A percentile compares a stretch with the other conserved stretches of the same genome.
These are phyloP conservation scores for Drosophila formosana DNA, from an alignment of 2,888 invertebrate genomes.

Conservation along the genomic window DNA sequence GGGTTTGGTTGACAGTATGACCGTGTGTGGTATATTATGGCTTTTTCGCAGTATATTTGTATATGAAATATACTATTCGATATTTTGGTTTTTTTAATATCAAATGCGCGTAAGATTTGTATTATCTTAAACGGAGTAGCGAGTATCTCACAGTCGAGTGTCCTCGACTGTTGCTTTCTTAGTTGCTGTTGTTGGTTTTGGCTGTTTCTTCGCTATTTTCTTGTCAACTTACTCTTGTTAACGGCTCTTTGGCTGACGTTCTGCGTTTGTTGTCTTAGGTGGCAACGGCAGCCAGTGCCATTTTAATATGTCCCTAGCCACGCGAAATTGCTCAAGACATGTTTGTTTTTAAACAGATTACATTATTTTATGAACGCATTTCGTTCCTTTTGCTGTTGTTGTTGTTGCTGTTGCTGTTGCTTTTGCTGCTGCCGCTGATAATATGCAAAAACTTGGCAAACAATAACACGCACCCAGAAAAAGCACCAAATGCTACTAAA, in stretches of 20 bases:
- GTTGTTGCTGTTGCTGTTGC: constrained; percentile 7
- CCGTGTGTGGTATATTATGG: too few relatives aligned
- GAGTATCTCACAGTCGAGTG: too few relatives aligned
- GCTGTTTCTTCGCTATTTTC: constrained; percentile 54
- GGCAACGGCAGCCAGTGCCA: constrained; percentile 54
- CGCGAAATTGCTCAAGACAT: constrained; percentile 81
- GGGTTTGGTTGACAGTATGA: too few relatives aligned
- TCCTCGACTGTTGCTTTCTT: background rate
- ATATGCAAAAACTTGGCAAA: constrained; percentile 81
- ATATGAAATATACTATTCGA: too few relatives aligned
- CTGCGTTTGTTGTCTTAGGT: constrained; percentile 68
- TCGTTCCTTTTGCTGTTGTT: constrained; percentile 40
- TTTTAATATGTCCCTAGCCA: constrained; percentile 79
- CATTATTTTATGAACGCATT: constrained; percentile 80
- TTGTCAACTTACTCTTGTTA: constrained; percentile 74
- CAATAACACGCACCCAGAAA: constrained; percentile 77
- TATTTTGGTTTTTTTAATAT: too few relatives aligned
- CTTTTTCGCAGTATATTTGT: too few relatives aligned
- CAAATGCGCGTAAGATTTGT: too few relatives aligned
- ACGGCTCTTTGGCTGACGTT: constrained; percentile 70
- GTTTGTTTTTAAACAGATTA: constrained; percentile 79
- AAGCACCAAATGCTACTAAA: constrained; percentile 70
- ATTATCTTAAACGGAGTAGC: too few relatives aligned
- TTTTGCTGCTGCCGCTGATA: constrained; percentile 65
- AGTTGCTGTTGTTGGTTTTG: constrained; percentile 18